These are phyloP conservation scores for Microplitis demolitor DNA, from an alignment of 1,140 invertebrate genomes.

Conservation along the genomic window DNA sequence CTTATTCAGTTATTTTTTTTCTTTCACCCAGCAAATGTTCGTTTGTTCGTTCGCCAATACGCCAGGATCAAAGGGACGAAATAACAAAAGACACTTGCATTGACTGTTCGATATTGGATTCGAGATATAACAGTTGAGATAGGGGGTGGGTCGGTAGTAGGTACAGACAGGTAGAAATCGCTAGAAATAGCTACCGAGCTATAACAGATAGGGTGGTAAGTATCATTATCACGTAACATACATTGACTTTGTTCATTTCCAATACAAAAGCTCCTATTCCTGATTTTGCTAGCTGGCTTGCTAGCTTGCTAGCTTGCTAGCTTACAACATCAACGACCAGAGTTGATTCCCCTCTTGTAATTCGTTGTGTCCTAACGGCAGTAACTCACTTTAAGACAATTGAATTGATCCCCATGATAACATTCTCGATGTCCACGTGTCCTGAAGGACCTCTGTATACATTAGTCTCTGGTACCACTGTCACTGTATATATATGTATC, in stretches of 20 bases:
- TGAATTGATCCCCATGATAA: conserved; percentile 5
- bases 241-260: conserved; percentile 16
- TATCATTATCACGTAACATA: conserved; percentile 35
- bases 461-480: neutral
- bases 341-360: neutral
- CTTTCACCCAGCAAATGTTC: conserved; percentile 8
- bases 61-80: conserved; percentile 40
- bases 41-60: conserved; percentile 3
- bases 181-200: neutral
- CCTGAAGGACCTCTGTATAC: neutral
- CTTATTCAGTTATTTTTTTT: conserved; percentile 10
- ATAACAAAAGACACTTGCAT: conserved; percentile 39
- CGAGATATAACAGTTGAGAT: conserved; percentile 22
- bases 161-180: neutral
- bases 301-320: no score
- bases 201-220: neutral
- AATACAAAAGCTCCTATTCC: neutral
- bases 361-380: conserved; percentile 7
- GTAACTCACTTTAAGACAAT: conserved; percentile 18
- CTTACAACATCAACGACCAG: no score
- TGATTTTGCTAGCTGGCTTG: neutral
- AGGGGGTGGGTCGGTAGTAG: no score
- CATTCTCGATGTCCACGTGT: conserved; percentile 14
- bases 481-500: neutral
- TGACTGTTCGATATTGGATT: conserved; percentile 33